These are phyloP conservation scores for Brachionus rubens DNA, from an alignment of 1,140 invertebrate genomes.

Conservation along the genomic window DNA sequence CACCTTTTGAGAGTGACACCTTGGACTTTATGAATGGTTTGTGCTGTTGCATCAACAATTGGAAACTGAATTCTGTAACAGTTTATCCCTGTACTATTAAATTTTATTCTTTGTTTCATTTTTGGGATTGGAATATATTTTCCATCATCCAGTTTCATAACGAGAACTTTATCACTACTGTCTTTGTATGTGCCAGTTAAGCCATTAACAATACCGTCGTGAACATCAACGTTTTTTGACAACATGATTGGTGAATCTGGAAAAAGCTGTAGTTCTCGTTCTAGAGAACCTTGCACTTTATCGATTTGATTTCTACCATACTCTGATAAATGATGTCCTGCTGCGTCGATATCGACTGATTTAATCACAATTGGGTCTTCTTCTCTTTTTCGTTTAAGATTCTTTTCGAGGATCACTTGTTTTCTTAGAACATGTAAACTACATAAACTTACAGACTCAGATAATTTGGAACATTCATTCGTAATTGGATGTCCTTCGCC, in stretches of 20 bases:
- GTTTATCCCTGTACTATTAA: background rate
- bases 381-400: background rate
- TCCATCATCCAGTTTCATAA: background rate
- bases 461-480: background rate
- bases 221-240: background rate
- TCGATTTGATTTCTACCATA: background rate
- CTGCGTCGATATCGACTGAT: background rate
- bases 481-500: background rate
- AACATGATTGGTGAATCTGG: background rate
- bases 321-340: background rate
- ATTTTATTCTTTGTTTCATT: background rate
- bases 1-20: background rate
- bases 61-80: conserved; percentile 4
- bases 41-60: background rate
- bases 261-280: background rate
- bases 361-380: background rate
- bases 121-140: background rate
- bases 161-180: conserved; percentile 1
- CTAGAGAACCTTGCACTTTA: background rate
- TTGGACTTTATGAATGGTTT: conserved; percentile 26
- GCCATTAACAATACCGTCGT: background rate
- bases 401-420: background rate
- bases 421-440: conserved; percentile 27
- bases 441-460: background rate
- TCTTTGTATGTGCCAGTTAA: background rate